Evolutionary conservation across 2,888 invertebrate genomes (phyloP), one percentile per base, ranked within the genome.

Genomic region (Rhagonycha fulva): DNA sequence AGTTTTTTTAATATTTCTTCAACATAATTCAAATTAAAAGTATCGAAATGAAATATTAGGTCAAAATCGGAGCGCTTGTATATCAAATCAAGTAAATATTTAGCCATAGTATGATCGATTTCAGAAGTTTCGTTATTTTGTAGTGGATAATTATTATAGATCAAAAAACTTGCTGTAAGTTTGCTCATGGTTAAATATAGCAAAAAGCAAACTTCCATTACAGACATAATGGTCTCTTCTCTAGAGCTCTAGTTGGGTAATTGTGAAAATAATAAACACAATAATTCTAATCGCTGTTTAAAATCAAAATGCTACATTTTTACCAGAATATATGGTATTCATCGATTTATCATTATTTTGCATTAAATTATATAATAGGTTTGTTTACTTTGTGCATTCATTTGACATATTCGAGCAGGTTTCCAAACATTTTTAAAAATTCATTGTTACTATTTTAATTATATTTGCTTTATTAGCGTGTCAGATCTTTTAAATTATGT

Each of bases 281-380:
- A 47, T n/a, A 7, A 47, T n/a, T n/a, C 47, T n/a, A 47, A 47
- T 47, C 47, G 47, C 47, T 47, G 47, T 47, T 47, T 47, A 47
- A n/a, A 47, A 47, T 47, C 2, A n/a, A 47, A 47, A 47, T 47
- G n/a, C 12, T 47, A 47, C 47, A n/a, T 47, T n/a, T 47, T 47
- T n/a, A 7, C 32, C 5, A 2, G 1, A 5, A 32, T 12, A 32
- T 47, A 47, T 19, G 2, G 47, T 23, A 63, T 63, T 14, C 24
- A 19, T 63, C 47, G 66, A 32, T 71, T 71, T 66, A 71, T 71
- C 66, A 71, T 32, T 66, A n/a, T 66, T 70, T 70, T 62, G 23
- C 68, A 19, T 11, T 14, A 47, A 71, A 71, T 30, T 19, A 14
- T 71, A 30, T 71, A 30, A n/a, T n/a, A n/a, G n/a, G n/a, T n/a